Base-by-base conservation (phyloP, 2,113 vertebrate species). In the Calidris pygmaea region DNA sequence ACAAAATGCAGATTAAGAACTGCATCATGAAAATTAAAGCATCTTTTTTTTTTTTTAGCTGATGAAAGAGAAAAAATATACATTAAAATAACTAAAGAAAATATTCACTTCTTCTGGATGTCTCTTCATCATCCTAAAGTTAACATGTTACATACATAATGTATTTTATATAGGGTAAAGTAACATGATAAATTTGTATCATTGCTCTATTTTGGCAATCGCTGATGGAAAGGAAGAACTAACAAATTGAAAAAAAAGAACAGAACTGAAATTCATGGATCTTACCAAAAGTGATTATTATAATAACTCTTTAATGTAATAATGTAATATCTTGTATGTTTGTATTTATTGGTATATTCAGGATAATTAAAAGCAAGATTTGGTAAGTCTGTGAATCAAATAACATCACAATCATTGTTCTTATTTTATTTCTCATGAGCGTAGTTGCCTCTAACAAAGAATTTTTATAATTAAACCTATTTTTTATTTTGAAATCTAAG, bases 131-230 rank as follows among this genome's bases (percentile, higher is more conserved):
- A 41, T 29, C 24, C 43, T 34, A 72, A 75, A 50, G 10, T 6
- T 74, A 14, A 41, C 7, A 52, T 65, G 15, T 68, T 63, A 27
- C 7, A 14, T 24, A 50, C 3, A 26, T 76, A 10, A 35, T 14
- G 16, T 32, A 71, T 81, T 82, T 89, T 19, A 19, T 47, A 43
- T 4, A 32, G 1, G 27, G 18, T n/a, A 62, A 71, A 73, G 5
- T 52, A 79, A 56, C 4, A 53, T 0, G 2, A 29, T 48, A 4
- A 0, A 0, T 22, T 85, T 59, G 14, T 45, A 45, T 76, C 59
- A 50, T 52, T 66, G 9, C 6, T 89, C 5, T 68, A n/a, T 8
- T 56, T 86, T 63, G 45, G 23, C 26, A 56, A 39, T 4, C 30
- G 19, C 7, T 50, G 26, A 47, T 70, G n/a, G 35, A 91, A 76